Base-by-base conservation (phyloP, 2,797 vertebrate genomes). In the Lates japonicus region DNA sequence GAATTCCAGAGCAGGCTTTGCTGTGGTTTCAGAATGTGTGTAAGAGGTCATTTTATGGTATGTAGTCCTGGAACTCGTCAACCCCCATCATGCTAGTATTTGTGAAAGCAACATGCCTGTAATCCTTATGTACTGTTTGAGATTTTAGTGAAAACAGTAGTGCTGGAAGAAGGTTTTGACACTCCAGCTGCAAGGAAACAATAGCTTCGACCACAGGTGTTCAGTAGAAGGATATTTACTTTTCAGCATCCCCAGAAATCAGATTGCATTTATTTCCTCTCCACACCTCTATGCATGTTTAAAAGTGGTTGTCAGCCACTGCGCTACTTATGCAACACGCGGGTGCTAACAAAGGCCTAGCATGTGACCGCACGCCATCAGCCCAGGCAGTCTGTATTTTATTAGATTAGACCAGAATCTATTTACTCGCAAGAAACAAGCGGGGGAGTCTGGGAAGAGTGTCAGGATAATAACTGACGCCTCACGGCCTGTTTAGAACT, bases 391-490 rank as follows among this genome's bases (percentile, higher is more conserved):
- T 57, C 64, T 85, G 79, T 44, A 72, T n/a, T 88, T 92, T 87
- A 91, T 93, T 91, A 87, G 88, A 92, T 92, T 90, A 88, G 80
- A 76, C n/a, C 33, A 48, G 55, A 85, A 86, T 91, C 74, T 68
- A 67, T 71, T 68, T n/a, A n/a, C n/a, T n/a, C n/a, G 54, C 77
- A 33, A 77, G 70, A 90, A 85, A 86, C 76, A 76, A 85, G 72
- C 71, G 62, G 70, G 7, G 22, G 51, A 74, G 39, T 70, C 64
- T 61, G n/a, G 49, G 46, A 60, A 74, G 73, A 79, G 82, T 62
- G 35, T 82, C 37, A 64, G 87, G 63, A 82, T 86, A 78, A n/a
- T n/a, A n/a, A n/a, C n/a, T 85, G 88, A 90, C 57, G 81, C 69
- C 90, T 88, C 29, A n/a, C 2, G 3, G 72, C 65, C 80, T 92